Evolutionary conservation across 2,888 invertebrate species (phyloP).

Genomic region (Deilephila elpenor): DNA sequence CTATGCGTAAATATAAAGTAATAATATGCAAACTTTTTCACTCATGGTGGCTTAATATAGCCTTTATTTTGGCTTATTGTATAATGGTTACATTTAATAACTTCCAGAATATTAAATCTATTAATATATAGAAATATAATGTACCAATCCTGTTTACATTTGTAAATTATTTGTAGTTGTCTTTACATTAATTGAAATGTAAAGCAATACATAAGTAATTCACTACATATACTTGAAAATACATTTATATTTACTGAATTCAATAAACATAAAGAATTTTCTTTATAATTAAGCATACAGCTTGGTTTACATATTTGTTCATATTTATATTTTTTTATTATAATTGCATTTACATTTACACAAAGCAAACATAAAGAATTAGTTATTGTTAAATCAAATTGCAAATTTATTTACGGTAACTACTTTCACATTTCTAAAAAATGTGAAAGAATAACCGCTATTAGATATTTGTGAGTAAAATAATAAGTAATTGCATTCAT

Average conservation of each 20-base stretch:
- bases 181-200: slow-evolving; percentile 25
- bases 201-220: slow-evolving; percentile 21
- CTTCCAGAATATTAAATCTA: neutral
- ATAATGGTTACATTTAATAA: slow-evolving; percentile 4
- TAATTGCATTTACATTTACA: slow-evolving; percentile 22
- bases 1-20: slow-evolving; percentile 18
- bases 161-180: neutral
- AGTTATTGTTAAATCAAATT: neutral
- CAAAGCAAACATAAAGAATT: slow-evolving; percentile 27
- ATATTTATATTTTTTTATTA: neutral
- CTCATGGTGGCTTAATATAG: neutral
- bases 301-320: neutral
- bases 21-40: neutral
- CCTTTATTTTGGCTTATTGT: neutral
- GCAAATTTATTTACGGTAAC: neutral
- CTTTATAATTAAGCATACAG: neutral
- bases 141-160: neutral
- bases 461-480: neutral
- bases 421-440: slow-evolving; percentile 13
- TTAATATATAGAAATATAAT: neutral
- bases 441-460: neutral
- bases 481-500: slow-evolving; percentile 20
- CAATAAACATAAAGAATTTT: slow-evolving; percentile 18
- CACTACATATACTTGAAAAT: slow-evolving; percentile 1
- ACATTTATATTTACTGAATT: slow-evolving; percentile 2